Percentiles rank a stretch among this genome's conserved stretches.
These are phyloP conservation scores for Drosophila saltans DNA, from an alignment of 1,140 invertebrate genomes.

Conservation along the genomic window DNA sequence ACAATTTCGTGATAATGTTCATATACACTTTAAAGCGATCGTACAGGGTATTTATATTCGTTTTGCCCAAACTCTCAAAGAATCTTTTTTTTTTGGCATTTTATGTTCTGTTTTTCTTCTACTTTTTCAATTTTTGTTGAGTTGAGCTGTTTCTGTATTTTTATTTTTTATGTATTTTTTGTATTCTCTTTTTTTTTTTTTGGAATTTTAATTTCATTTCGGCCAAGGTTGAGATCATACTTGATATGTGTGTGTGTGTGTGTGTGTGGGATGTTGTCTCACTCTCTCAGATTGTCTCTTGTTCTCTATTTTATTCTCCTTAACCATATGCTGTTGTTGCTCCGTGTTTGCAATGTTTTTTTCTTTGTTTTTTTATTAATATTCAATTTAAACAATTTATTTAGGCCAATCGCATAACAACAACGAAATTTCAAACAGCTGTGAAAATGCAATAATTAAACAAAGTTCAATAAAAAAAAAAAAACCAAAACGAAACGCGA, in stretches of 20 bases:
- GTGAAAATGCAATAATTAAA: conserved; percentile 60
- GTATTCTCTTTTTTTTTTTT: conserved; percentile 9
- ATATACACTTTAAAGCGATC: too few relatives aligned
- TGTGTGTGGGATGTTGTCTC: conserved; percentile 1
- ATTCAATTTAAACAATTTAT: conserved; percentile 28
- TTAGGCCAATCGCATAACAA: conserved; percentile 26
- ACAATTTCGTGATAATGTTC: too few relatives aligned
- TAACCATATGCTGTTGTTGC: conserved; percentile 49
- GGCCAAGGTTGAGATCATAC: conserved; percentile 72
- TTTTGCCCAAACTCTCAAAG: background rate
- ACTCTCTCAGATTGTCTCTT: background rate
- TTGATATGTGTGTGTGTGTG: conserved; percentile 29
- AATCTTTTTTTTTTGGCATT: conserved; percentile 4
- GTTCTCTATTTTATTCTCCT: background rate
- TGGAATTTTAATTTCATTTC: conserved; percentile 60
- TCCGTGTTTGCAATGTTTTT: conserved; percentile 41
- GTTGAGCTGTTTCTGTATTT: conserved; percentile 40
- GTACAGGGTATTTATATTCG: background rate
- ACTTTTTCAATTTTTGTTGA: conserved; percentile 62
- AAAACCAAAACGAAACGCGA: conserved; percentile 10
- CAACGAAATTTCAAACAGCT: conserved; percentile 20
- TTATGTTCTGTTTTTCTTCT: conserved; percentile 20
- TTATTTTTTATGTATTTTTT: too few relatives aligned
- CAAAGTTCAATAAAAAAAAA: conserved; percentile 23
- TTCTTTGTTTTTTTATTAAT: conserved; percentile 17